These are phyloP conservation scores for Actinostola sp. DNA, from an alignment of 92 coral and sea anemone species.

Conservation along the genomic window DNA sequence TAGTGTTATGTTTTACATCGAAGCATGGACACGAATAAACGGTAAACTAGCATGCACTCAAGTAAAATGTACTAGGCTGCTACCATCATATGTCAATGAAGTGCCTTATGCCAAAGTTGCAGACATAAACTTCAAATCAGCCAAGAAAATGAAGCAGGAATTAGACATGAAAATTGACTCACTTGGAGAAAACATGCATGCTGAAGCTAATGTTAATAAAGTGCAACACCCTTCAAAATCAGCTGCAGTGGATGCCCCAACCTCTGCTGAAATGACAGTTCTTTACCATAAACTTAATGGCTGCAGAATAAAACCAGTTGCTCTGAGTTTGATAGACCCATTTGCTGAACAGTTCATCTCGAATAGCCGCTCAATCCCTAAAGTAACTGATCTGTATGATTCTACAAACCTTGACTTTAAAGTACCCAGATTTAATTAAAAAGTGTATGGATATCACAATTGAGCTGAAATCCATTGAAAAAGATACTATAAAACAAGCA, in stretches of 20 bases:
- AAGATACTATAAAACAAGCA: too few species aligned
- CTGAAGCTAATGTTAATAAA: not conserved
- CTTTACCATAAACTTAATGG: conserved; percentile 33
- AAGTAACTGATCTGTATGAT: too few species aligned
- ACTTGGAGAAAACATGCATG: too few species aligned
- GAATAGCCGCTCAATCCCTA: conserved; percentile 33
- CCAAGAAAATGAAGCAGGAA: too few species aligned
- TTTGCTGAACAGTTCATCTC: conserved; percentile 36
- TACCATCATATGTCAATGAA: not conserved
- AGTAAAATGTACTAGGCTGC: not conserved
- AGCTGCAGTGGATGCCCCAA: conserved; percentile 13
- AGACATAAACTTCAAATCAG: too few species aligned
- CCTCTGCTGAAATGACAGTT: conserved; percentile 30
- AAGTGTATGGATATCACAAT: conserved; percentile 23
- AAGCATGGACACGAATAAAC: not conserved
- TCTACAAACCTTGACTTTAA: conserved; percentile 26
- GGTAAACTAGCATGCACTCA: not conserved
- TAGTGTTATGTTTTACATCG: not conserved
- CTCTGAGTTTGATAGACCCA: too few species aligned
- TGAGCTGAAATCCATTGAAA: conserved; percentile 6
- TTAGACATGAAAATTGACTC: too few species aligned
- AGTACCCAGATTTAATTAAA: conserved; percentile 30
- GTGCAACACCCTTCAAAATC: not conserved
- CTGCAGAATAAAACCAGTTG: too few species aligned
- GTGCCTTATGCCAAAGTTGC: conserved; percentile 1